Conservation (phyloP, 2,888 invertebrate genomes). For the Heteromurus nitidus region DNA sequence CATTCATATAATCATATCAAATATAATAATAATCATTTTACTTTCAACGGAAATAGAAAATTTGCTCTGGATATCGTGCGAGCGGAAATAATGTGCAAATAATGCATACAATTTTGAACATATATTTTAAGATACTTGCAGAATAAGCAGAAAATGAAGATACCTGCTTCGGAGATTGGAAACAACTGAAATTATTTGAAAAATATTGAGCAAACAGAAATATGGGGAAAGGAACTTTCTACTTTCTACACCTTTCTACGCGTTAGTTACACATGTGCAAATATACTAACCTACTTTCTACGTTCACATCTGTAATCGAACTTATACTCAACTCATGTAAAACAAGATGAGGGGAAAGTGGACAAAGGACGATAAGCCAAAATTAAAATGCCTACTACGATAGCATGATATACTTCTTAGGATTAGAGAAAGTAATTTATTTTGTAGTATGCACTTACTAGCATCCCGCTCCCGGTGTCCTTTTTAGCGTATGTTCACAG, state of each 20-base stretch:
- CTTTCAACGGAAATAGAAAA: no score
- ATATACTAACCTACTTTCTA: no score
- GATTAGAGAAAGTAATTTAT: not conserved
- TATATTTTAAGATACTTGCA: not conserved
- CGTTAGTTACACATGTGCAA: no score
- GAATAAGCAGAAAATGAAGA: no score
- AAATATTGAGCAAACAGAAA: not conserved
- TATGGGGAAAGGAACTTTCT: not conserved
- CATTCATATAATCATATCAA: no score
- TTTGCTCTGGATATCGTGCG: no score
- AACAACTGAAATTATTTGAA: not conserved
- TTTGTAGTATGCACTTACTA: constrained; percentile 70
- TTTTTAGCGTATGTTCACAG: constrained; percentile 53
- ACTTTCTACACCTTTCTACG: no score
- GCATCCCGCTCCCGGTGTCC: constrained; percentile 73
- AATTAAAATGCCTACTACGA: not conserved
- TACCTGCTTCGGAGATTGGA: not conserved
- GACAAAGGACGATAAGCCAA: not conserved
- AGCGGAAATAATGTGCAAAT: no score
- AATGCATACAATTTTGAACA: not conserved
- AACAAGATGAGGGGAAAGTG: no score
- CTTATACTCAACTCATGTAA: no score
- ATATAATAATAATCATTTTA: no score
- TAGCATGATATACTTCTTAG: not conserved
- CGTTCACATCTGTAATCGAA: no score